Conservation (phyloP, 1,140 invertebrate species). For the Piezodorus guildinii region DNA sequence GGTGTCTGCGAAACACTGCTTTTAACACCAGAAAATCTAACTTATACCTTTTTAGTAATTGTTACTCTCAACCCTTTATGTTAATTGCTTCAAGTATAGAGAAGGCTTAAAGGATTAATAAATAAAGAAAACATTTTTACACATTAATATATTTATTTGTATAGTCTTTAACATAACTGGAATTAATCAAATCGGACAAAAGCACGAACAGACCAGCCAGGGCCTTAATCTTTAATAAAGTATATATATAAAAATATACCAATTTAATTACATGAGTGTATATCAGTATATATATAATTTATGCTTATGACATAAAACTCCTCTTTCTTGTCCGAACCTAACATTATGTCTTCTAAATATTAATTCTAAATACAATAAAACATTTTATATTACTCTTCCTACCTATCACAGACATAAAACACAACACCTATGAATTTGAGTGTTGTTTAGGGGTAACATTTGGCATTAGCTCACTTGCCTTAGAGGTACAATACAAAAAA, state of each 20-base stretch:
- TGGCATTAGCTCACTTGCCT: constrained; percentile 8
- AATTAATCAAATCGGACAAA: constrained; percentile 13
- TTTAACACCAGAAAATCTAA: too few relatives aligned
- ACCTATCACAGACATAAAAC: constrained; percentile 16
- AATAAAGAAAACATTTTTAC: background rate
- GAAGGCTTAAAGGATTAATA: background rate
- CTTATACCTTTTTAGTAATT: too few relatives aligned
- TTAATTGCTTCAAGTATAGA: too few relatives aligned
- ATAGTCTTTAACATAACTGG: constrained; percentile 15
- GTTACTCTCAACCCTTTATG: too few relatives aligned
- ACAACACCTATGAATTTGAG: constrained; percentile 7
- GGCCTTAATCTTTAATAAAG: background rate
- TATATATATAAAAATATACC: constrained; percentile 10
- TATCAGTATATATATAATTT: constrained; percentile 10
- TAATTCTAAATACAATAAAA: constrained; percentile 9
- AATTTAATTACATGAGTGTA: background rate
- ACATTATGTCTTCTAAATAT: constrained; percentile 3
- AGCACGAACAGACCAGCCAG: background rate
- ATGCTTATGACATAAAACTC: constrained; percentile 4
- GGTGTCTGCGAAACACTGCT: too few relatives aligned
- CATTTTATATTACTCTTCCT: constrained; percentile 10
- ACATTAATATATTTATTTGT: constrained; percentile 9
- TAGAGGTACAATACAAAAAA: constrained; percentile 7
- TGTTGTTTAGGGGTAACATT: constrained; percentile 11
- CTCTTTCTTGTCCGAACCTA: background rate